Evolutionary conservation across 2,888 invertebrate species (phyloP), one percentile per base, ranked within the genome.

Genomic region (Brassicogethes aeneus): DNA sequence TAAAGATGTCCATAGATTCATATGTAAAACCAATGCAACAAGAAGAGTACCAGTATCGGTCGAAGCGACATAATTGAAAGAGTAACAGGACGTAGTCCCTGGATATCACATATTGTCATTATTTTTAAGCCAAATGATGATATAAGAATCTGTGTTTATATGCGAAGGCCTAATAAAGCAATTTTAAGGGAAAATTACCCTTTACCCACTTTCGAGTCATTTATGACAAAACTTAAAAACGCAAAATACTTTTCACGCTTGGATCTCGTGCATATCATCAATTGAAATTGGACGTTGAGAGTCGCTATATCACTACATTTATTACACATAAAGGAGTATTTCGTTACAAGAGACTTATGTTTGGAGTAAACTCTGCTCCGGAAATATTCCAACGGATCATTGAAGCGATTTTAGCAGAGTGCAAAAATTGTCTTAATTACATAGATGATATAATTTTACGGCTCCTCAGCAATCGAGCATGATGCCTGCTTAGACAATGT

Each of bases 331-430:
- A 48, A 37, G 64, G 64, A 0, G 35, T 67, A 2, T 63, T 44
- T 37, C 42, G 60, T 15, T 69, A 61, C 42, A 69, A 65, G 42
- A 16, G 67, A 12, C 36, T 52, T 2, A 45, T 51, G 45, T 54
- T 52, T 31, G 52, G 50, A 0, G 59, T 69, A 7, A 23, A 23
- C 23, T 23, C 23, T 7, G 23, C 23, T 7, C 23, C 23, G 10
- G 23, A 51, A 39, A 46, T 49, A 15, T 51, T 49, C 16, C 48
- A 69, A 50, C 62, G 67, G 50, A 55, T 54, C 1, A 40, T 70
- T 15, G 60, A 61, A 42, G 45, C 49, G 42, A 57, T 67, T 3
- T 37, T 70, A 2, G 17, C 45, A 16, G 50, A 45, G 2, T 61
- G 64, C 31, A 54, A 62, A 33, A 64, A 65, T 0, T 54, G 52